Conservation (phyloP, 1,140 invertebrate genomes). For the Pygmarrhopalites habei region DNA sequence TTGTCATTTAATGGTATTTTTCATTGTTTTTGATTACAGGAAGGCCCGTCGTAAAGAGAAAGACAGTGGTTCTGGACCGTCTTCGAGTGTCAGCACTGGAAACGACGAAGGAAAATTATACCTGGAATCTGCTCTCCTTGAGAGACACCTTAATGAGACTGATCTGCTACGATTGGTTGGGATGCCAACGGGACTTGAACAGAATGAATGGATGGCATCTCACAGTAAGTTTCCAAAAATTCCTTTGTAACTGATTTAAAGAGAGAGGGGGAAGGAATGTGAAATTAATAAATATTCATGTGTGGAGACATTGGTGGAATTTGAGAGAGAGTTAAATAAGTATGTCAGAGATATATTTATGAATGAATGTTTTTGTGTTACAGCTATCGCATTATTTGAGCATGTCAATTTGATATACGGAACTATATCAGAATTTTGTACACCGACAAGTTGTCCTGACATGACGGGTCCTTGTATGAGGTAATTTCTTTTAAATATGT, state of each 20-base stretch:
- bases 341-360: no score
- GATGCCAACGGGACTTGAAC: slow-evolving; percentile 85
- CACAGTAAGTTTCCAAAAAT: slow-evolving; percentile 81
- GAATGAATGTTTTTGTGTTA: slow-evolving; percentile 43
- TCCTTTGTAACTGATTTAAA: neutral
- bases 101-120: slow-evolving; percentile 88
- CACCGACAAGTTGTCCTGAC: slow-evolving; percentile 81
- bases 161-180: slow-evolving; percentile 87
- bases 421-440: slow-evolving; percentile 96
- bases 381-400: slow-evolving; percentile 94
- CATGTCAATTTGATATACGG: slow-evolving; percentile 97
- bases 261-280: no score
- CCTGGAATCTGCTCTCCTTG: slow-evolving; percentile 83
- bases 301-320: neutral
- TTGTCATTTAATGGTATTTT: no score
- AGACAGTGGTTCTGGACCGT: slow-evolving; percentile 54
- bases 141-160: slow-evolving; percentile 84
- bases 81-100: slow-evolving; percentile 42
- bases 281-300: neutral
- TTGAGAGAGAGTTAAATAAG: no score
- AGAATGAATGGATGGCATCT: slow-evolving; percentile 97
- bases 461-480: slow-evolving; percentile 90
- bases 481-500: slow-evolving; percentile 48
- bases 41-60: slow-evolving; percentile 95
- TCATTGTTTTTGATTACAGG: slow-evolving; percentile 57